Evolutionary conservation across 2,797 vertebrate species (phyloP), one percentile per base, ranked within the genome.

Genomic region (Brachyalestes nurse): DNA sequence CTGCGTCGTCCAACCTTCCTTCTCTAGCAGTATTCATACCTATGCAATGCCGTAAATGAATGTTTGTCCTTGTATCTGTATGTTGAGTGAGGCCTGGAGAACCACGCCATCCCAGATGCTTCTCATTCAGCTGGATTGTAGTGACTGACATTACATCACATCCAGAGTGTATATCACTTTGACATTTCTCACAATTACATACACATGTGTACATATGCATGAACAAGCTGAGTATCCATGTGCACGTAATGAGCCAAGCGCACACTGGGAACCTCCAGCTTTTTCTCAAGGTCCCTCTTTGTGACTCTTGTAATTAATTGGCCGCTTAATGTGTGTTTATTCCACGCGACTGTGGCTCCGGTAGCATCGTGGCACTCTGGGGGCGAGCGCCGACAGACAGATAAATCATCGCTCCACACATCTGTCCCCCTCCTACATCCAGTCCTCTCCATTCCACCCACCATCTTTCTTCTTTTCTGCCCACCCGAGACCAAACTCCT

Each of bases 241-340:
- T 72, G 45, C 77, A 82, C 80, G 71, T 75, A 88, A 80, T 78
- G 72, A 23, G 72, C 66, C 87, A 90, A 88, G 88, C 74, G 85
- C 80, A 85, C 81, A 83, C 90, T 92, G 88, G 90, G 88, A 93
- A 78, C 60, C 49, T 58, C 47, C 80, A 83, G 79, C 83, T 80
- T 87, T 38, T 14, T 64, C 61, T 64, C 61, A 81, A 90, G 89
- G 89, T 89, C 90, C 84, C 72, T 88, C 75, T 85, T 86, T 88
- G 90, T 74, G 60, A 62, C 90, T 88, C 85, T 90, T 91, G 90
- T 94, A 94, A 93, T 94, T 93, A 93, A 94, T 92, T 91, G 90
- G 87, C 86, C 90, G 88, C 91, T 92, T 93, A 93, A 93, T 93
- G 88, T 89, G 90, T 93, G 93, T 93, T 93, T 93, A 92, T 93